Percentiles rank a stretch among this genome's conserved stretches.
phyloP scores from a whole-genome alignment of 2,797 vertebrate species.

The Catharus ustulatus region DNA sequence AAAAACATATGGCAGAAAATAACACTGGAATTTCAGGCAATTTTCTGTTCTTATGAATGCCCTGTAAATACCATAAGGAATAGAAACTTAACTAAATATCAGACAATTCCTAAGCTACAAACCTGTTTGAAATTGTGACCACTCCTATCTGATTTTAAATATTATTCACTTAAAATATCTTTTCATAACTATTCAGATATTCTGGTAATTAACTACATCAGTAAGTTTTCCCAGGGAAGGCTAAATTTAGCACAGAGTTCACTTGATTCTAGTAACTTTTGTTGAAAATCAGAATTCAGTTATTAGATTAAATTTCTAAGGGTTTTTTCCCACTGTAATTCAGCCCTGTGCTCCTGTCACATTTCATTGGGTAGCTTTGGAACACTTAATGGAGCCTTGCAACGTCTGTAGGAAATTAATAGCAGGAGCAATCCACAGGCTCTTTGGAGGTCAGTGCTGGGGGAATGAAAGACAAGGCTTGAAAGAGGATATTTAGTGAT shows the following conservation, averaged over 20 bases:
- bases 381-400: background rate
- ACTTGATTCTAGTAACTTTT: background rate
- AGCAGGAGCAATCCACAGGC: background rate
- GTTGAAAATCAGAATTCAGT: background rate
- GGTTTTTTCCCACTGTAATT: accelerated
- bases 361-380: background rate
- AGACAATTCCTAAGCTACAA: background rate
- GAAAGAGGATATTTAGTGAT: background rate
- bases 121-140: background rate
- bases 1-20: background rate
- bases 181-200: background rate
- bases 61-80: background rate
- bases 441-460: background rate
- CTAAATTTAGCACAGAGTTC: background rate
- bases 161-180: background rate
- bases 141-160: background rate
- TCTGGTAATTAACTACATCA: background rate
- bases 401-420: background rate
- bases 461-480: background rate
- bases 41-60: background rate
- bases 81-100: background rate
- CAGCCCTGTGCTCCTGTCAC: background rate
- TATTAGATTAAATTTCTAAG: background rate
- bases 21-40: background rate
- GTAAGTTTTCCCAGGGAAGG: background rate